A percentile compares a stretch with the other conserved stretches of the same genome.
Evolutionary conservation across 2,888 invertebrate genomes (phyloP).

Genomic region (Blastobasis adustella): DNA sequence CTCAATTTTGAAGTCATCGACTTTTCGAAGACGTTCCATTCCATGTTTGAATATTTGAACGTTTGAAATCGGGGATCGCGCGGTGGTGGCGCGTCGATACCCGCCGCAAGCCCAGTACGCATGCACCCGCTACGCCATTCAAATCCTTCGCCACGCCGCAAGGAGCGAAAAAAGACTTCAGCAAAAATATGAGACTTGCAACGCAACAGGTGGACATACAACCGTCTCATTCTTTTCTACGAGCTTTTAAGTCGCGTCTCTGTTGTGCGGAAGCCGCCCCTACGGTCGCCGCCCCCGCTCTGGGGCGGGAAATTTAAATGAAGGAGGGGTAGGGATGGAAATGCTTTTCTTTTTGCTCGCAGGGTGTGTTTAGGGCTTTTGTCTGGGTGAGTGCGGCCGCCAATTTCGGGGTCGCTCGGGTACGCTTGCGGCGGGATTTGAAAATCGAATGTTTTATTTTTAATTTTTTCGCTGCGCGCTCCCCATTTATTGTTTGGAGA

Average conservation of each 20-base stretch:
- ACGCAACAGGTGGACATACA: conserved; percentile 71
- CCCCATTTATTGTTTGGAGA: conserved; percentile 2
- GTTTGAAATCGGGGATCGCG: conserved; percentile 38
- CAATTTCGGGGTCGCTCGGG: conserved; percentile 72
- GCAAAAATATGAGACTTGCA: conserved; percentile 63
- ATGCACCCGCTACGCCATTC: conserved; percentile 57
- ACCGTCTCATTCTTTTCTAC: conserved; percentile 72
- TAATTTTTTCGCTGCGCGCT: conserved; percentile 7
- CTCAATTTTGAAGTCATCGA: too few species aligned
- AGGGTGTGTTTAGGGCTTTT: conserved; percentile 71
- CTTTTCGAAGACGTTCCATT: too few species aligned
- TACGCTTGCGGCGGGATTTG: conserved; percentile 54
- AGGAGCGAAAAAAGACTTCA: conserved; percentile 65
- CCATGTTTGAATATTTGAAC: too few species aligned
- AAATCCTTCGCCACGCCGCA: conserved; percentile 56
- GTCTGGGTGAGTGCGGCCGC: conserved; percentile 72
- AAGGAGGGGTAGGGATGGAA: conserved; percentile 67
- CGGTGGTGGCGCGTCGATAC: conserved; percentile 40
- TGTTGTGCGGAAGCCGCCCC: conserved; percentile 70
- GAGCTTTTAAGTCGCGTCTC: conserved; percentile 61
- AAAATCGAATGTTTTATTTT: conserved; percentile 50
- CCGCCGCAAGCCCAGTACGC: conserved; percentile 59
- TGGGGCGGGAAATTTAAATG: conserved; percentile 71
- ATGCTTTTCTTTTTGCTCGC: conserved; percentile 72
- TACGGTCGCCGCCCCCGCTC: conserved; percentile 64